A percentile compares a stretch with the other conserved stretches of the same genome.
These are phyloP conservation scores for Myiagra hebetior DNA, from an alignment of 2,113 vertebrate genomes.

Conservation along the genomic window DNA sequence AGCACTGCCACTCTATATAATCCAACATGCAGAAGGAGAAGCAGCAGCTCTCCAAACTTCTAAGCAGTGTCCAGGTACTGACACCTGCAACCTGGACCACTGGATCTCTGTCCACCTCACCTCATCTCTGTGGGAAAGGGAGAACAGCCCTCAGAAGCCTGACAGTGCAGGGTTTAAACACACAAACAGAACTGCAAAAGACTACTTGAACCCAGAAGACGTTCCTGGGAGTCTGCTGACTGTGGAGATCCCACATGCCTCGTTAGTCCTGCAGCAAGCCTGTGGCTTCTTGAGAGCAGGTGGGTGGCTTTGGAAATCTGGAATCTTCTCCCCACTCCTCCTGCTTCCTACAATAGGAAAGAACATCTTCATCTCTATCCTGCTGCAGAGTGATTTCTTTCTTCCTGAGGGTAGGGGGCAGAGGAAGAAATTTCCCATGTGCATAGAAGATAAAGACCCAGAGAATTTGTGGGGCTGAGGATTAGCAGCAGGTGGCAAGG, in stretches of 20 bases:
- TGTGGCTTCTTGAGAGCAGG: neutral
- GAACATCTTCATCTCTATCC: neutral
- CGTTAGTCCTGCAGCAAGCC: neutral
- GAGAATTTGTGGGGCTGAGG: neutral
- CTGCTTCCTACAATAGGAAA: neutral
- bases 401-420: neutral
- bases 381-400: neutral
- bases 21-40: neutral
- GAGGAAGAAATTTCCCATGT: neutral
- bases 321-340: neutral
- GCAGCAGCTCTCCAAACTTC: neutral
- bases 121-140: neutral
- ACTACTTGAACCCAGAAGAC: neutral
- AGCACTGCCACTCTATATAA: neutral
- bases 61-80: neutral
- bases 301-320: neutral
- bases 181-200: neutral
- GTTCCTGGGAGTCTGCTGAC: neutral
- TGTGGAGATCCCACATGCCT: neutral
- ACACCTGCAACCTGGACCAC: neutral
- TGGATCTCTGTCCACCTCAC: neutral
- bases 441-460: neutral
- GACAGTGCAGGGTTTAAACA: neutral
- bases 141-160: neutral
- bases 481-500: neutral